Evolutionary conservation across 2,113 vertebrate species (phyloP), one percentile per base, ranked within the genome.

Genomic region (Xenopus borealis): DNA sequence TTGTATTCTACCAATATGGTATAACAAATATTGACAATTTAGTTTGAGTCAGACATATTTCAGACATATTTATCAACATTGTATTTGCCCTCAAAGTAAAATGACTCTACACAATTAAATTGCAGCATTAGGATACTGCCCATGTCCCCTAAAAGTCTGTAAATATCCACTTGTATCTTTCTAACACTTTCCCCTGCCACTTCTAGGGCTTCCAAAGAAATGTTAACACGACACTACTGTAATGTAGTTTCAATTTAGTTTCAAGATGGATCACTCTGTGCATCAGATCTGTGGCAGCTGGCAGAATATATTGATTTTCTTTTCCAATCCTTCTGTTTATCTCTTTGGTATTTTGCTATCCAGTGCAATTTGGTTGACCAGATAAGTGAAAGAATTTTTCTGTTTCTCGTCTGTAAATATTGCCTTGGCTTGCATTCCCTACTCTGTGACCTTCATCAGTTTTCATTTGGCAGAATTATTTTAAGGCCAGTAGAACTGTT

Each of bases 191-290:
- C 55, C 47, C 27, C 58, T 62, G 66, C 66, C 73, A 69, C 65
- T 63, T n/a, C n/a, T 33, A 33, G 12, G 46, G 30, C 66, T 53
- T 63, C 66, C 46, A 69, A 68, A 69, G 73, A 69, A 76, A 76
- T 76, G 73, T 76, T 76, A 76, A 69, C 73, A 63, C 69, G 73
- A 69, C 73, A 64, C 69, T 69, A 46, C 58, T 76, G 66, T 69
- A 76, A 69, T 76, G 73, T 76, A 69, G 66, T 76, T 76, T 76
- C 73, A 76, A 76, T 76, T 76, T 69, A 62, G 73, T 55, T 76
- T 76, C 4, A 23, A 76, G 73, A 76, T 69, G 73, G 73, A 76
- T 76, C 73, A 76, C 73, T 76, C 73, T 62, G 66, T 46, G 73
- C 58, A 76, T 76, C 73, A 76, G 66, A 76, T 76, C 73, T 64